Evolutionary conservation across 2,797 vertebrate species (phyloP).

Genomic region (Sternarchorhynchus goeldii): DNA sequence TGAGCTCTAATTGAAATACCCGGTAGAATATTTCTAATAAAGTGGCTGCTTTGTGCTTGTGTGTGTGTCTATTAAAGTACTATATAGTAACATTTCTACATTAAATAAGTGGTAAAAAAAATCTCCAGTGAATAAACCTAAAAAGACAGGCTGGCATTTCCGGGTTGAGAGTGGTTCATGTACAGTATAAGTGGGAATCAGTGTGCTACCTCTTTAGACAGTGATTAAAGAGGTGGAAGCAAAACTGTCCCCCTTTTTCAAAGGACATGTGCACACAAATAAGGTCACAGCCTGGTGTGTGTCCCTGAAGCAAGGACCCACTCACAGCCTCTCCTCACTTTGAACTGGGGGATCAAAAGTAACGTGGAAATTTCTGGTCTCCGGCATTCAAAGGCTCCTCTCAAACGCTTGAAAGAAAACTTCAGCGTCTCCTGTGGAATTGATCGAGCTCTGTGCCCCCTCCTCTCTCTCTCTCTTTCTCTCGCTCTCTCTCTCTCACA

Average conservation of each 20-base stretch:
- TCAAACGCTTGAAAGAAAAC: conserved; percentile 76
- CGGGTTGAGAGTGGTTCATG: conserved; percentile 21
- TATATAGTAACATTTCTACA: too few species aligned
- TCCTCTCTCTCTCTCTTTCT: conserved; percentile 57
- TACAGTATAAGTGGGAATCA: conserved; percentile 45
- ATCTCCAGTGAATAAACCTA: too few species aligned
- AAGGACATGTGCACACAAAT: conserved; percentile 75
- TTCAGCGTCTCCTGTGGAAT: conserved; percentile 74
- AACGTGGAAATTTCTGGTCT: conserved; percentile 77
- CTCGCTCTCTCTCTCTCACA: conserved; percentile 55
- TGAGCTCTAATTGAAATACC: too few species aligned
- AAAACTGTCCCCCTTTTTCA: conserved; percentile 77
- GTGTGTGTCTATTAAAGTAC: too few species aligned
- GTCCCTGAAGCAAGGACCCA: conserved; percentile 60
- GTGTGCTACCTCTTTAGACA: conserved; percentile 63
- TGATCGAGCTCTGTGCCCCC: conserved; percentile 71
- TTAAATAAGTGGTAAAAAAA: too few species aligned
- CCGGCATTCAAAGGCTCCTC: conserved; percentile 73
- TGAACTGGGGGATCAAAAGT: conserved; percentile 82
- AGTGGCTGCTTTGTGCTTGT: too few species aligned
- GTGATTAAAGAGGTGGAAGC: conserved; percentile 70
- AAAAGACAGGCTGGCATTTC: conserved; percentile 11
- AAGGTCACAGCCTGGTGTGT: conserved; percentile 81
- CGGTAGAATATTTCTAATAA: too few species aligned
- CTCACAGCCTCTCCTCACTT: conserved; percentile 65